Evolutionary conservation across 2,888 invertebrate genomes (phyloP).

Genomic region (Mimachlamys varia): DNA sequence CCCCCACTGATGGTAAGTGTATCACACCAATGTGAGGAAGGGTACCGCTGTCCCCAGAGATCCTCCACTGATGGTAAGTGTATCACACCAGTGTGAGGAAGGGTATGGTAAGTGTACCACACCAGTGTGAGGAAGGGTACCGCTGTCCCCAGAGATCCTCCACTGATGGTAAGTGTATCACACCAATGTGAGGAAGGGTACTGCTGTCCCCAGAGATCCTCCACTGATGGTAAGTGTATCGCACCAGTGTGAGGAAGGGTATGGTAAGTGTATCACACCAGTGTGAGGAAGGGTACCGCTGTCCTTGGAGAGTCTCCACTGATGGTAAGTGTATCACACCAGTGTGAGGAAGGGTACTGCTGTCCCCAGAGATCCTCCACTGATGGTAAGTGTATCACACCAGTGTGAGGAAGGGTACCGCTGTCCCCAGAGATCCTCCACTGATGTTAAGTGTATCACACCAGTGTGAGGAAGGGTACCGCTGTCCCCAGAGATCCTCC

Average conservation of each 20-base stretch:
- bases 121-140: constrained; percentile 44
- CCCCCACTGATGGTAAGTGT: constrained; percentile 1
- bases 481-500: too few relatives aligned
- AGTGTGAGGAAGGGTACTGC: constrained; percentile 11
- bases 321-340: background rate
- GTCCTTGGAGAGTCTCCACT: constrained; percentile 24
- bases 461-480: background rate
- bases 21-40: constrained; percentile 1
- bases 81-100: too few relatives aligned
- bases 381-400: constrained; percentile 8
- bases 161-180: background rate
- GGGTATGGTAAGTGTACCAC: background rate
- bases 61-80: background rate
- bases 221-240: constrained; percentile 8
- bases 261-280: background rate
- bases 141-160: constrained; percentile 40
- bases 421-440: constrained; percentile 33
- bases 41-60: background rate
- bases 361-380: background rate
- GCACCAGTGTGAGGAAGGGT: too few relatives aligned
- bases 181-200: constrained; percentile 44
- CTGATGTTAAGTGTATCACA: background rate
- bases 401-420: constrained; percentile 45
- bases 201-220: constrained; percentile 41
- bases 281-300: constrained; percentile 47